A percentile compares a stretch with the other conserved stretches of the same genome.
These are phyloP conservation scores for Setophaga kirtlandii DNA, from an alignment of 2,113 vertebrate genomes.

Conservation along the genomic window DNA sequence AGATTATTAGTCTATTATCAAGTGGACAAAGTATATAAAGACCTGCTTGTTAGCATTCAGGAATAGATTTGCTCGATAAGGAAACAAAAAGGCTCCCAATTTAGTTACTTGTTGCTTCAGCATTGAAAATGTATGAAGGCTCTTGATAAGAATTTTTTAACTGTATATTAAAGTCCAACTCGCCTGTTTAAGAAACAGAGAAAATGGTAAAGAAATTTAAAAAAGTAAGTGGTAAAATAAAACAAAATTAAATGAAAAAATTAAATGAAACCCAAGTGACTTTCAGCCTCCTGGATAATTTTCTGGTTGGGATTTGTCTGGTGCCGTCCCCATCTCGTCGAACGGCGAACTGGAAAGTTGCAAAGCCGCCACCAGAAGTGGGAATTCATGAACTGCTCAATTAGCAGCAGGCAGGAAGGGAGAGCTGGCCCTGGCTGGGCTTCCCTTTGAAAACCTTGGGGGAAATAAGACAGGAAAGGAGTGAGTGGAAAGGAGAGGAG, in stretches of 20 bases:
- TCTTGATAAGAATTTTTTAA: constrained; percentile 1
- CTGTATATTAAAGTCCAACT: constrained; percentile 5
- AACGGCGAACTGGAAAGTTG: not conserved
- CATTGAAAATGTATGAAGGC: constrained; percentile 33
- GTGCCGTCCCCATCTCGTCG: not conserved
- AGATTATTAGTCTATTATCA: constrained; percentile 60
- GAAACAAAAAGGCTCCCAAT: constrained; percentile 53
- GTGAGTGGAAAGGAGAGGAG: not conserved
- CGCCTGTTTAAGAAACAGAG: not conserved
- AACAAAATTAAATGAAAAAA: not conserved
- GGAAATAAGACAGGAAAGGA: constrained; percentile 24
- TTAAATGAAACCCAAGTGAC: not conserved
- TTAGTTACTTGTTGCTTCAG: constrained; percentile 66
- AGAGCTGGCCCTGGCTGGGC: not conserved
- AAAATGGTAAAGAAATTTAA: not conserved
- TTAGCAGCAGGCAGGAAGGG: constrained; percentile 28
- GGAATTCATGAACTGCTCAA: not conserved
- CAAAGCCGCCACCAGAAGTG: not conserved
- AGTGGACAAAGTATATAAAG: constrained; percentile 55
- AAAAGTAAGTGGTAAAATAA: not conserved
- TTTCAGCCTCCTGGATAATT: not conserved
- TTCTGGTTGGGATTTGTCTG: not conserved
- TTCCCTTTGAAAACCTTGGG: constrained; percentile 49
- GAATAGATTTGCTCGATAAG: constrained; percentile 52
- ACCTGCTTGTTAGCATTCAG: constrained; percentile 47